These are phyloP conservation scores for Tipula unca DNA, from an alignment of 2,888 invertebrate genomes.

Conservation along the genomic window DNA sequence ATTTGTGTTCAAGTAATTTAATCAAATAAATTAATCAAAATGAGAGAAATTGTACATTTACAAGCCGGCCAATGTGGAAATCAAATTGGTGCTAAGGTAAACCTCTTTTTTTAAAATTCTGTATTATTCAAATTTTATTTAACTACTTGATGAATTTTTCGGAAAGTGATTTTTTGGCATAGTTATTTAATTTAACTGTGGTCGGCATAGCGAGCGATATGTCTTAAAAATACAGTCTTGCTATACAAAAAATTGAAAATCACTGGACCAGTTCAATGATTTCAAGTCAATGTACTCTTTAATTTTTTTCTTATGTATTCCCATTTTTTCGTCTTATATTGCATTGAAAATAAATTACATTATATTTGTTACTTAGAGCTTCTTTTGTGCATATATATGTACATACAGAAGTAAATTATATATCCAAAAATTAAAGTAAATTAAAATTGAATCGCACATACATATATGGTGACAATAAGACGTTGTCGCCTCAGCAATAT, in stretches of 20 bases:
- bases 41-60: slow-evolving; percentile 78
- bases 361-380: neutral
- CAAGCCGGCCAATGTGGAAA: slow-evolving; percentile 81
- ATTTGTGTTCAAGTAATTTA: neutral
- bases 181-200: too few relatives aligned
- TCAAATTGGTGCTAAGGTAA: slow-evolving; percentile 63
- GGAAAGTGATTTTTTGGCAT: neutral
- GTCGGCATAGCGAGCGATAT: too few relatives aligned
- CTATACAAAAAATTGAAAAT: neutral
- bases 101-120: slow-evolving; percentile 21
- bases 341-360: neutral
- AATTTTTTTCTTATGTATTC: neutral
- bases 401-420: neutral
- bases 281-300: neutral
- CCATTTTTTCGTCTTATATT: neutral
- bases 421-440: slow-evolving; percentile 8
- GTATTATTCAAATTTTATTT: neutral
- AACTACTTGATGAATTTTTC: neutral
- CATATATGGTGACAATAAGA: neutral
- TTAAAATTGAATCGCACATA: neutral
- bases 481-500: neutral
- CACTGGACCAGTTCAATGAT: slow-evolving; percentile 14
- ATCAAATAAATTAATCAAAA: slow-evolving; percentile 38
- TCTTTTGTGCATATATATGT: neutral
- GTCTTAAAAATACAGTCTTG: too few relatives aligned